Evolutionary conservation across 37 sponge, comb jelly and placozoan species (phyloP).

Genomic region (Beroe ovata): DNA sequence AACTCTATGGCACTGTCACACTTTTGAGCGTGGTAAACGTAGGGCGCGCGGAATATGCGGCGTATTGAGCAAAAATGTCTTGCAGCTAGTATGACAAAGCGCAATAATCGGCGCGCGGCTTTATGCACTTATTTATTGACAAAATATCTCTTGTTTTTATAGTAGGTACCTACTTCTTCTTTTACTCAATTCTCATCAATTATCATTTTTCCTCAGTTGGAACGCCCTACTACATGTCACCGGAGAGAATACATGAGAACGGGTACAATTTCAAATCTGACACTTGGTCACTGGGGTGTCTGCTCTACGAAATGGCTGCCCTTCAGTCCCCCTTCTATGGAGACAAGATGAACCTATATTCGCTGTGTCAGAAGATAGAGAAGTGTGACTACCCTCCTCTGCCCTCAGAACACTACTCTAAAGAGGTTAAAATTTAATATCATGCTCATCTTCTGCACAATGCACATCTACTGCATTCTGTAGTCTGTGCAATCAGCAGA

Average conservation of each 20-base stretch:
- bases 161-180: too few species aligned
- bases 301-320: slow-evolving; percentile 98
- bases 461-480: background rate
- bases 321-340: slow-evolving; percentile 99
- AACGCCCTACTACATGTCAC: slow-evolving; percentile 99
- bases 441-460: background rate
- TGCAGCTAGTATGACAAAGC: background rate
- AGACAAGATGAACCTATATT: slow-evolving; percentile 98
- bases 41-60: background rate
- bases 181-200: too few species aligned
- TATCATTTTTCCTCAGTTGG: slow-evolving; percentile 82
- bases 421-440: too few species aligned
- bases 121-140: too few species aligned
- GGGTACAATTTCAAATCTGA: slow-evolving; percentile 98
- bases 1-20: too few species aligned
- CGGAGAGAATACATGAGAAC: slow-evolving; percentile 96
- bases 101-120: background rate
- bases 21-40: too few species aligned
- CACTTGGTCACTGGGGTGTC: slow-evolving; percentile 99
- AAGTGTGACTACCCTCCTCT: slow-evolving; percentile 99
- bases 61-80: background rate
- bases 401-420: slow-evolving; percentile 88
- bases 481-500: too few species aligned
- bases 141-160: too few species aligned
- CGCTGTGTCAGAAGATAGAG: slow-evolving; percentile 97